Percentiles rank a stretch among this genome's conserved stretches.
Conservation (phyloP, 2,888 invertebrate species). For the Acronicta alni region DNA sequence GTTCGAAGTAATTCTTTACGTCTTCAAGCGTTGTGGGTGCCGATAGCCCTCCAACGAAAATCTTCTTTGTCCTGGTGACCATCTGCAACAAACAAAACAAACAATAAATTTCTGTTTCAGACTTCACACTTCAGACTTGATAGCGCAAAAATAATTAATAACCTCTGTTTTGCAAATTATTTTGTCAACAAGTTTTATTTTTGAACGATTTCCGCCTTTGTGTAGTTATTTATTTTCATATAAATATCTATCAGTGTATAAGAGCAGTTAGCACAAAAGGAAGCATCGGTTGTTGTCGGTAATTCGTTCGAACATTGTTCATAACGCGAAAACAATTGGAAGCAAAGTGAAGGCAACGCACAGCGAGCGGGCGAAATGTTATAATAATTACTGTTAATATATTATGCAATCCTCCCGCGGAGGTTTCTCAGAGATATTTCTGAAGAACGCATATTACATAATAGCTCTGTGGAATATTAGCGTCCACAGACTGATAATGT, state of each 20-base stretch:
- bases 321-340: slow-evolving; percentile 74
- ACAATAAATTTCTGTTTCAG: slow-evolving; percentile 25
- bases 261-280: slow-evolving; percentile 23
- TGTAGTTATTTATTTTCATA: too few species aligned
- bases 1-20: slow-evolving; percentile 99
- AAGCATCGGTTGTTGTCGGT: slow-evolving; percentile 28
- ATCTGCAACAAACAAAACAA: slow-evolving; percentile 92
- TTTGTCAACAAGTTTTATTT: too few species aligned
- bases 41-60: slow-evolving; percentile 99
- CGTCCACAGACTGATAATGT: slow-evolving; percentile 54
- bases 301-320: slow-evolving; percentile 37
- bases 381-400: slow-evolving; percentile 83
- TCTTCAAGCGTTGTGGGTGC: slow-evolving; percentile 99
- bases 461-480: slow-evolving; percentile 53
- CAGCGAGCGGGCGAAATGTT: slow-evolving; percentile 69
- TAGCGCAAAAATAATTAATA: too few species aligned
- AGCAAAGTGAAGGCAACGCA: slow-evolving; percentile 59
- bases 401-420: slow-evolving; percentile 78
- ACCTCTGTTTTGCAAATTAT: too few species aligned
- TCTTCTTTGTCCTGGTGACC: slow-evolving; percentile 99
- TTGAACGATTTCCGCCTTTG: too few species aligned
- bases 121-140: slow-evolving; percentile 18
- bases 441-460: slow-evolving; percentile 72
- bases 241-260: slow-evolving; percentile 15
- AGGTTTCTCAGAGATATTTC: slow-evolving; percentile 71